phyloP scores from a whole-genome alignment of 2,113 vertebrate species.

The Actinemys pallida region DNA sequence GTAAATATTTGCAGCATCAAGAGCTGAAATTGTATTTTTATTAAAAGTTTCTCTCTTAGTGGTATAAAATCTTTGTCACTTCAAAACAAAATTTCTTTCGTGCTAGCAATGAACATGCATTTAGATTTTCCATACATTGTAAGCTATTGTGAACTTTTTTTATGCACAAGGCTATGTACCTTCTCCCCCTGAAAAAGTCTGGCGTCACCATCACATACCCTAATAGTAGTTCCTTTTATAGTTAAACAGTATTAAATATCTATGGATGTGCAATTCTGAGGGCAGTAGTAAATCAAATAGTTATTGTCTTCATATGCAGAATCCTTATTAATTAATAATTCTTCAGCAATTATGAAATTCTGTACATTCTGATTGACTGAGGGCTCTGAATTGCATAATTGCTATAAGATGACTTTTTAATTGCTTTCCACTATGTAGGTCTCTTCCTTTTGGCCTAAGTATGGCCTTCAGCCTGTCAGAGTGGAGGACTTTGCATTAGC shows the following conservation, averaged over 20 bases:
- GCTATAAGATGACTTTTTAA: neutral
- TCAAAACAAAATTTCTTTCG: neutral
- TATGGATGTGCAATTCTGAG: neutral
- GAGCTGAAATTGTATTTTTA: neutral
- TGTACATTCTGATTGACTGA: constrained; percentile 7
- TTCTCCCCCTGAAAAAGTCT: neutral
- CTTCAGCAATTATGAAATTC: neutral
- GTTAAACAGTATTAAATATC: neutral
- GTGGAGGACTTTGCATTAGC: neutral
- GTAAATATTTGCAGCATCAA: neutral
- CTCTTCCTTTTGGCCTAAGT: neutral
- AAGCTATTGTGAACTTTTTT: neutral
- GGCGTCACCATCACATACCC: neutral
- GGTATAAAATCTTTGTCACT: neutral
- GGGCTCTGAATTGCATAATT: constrained; percentile 3
- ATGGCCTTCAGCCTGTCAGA: accelerated
- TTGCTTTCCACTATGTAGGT: neutral
- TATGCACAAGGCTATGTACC: neutral
- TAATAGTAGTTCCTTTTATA: neutral
- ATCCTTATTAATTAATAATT: neutral
- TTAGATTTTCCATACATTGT: neutral
- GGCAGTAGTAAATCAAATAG: neutral
- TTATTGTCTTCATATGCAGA: neutral
- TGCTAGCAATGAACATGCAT: neutral
- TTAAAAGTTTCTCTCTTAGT: neutral